Percentiles rank a stretch among this genome's conserved stretches.
phyloP scores from a whole-genome alignment of 2,888 invertebrate species.

The Drosophila engyochracea region DNA sequence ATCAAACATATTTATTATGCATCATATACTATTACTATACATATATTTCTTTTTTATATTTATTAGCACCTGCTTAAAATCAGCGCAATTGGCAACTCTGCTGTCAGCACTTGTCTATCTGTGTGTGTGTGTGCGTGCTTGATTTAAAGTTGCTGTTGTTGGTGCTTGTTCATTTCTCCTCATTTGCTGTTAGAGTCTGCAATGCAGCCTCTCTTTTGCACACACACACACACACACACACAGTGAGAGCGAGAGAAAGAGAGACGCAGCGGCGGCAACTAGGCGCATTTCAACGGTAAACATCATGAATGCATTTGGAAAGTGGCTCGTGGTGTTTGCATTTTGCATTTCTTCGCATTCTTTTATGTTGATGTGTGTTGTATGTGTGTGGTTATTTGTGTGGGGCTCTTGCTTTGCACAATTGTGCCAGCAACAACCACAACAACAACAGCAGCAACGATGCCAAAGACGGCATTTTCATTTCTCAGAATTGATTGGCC shows the following conservation, averaged over 20 bases:
- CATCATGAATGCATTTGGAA: constrained; percentile 83
- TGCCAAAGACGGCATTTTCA: constrained; percentile 77
- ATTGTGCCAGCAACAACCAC: constrained; percentile 70
- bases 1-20: neutral
- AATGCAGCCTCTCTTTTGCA: constrained; percentile 51
- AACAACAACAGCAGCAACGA: constrained; percentile 45
- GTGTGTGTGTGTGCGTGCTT: constrained; percentile 27
- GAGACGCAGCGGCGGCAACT: constrained; percentile 55
- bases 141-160: constrained; percentile 35
- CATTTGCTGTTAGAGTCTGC: constrained; percentile 55
- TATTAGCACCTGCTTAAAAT: constrained; percentile 26
- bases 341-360: constrained; percentile 81
- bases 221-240: constrained; percentile 30
- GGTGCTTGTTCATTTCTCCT: constrained; percentile 64
- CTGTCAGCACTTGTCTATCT: constrained; percentile 27
- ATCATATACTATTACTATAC: neutral
- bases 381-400: constrained; percentile 39
- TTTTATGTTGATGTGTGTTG: constrained; percentile 76
- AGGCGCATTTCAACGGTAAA: constrained; percentile 80
- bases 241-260: constrained; percentile 10
- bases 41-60: too few species aligned
- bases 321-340: constrained; percentile 82
- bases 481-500: constrained; percentile 83
- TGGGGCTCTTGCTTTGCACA: constrained; percentile 64
- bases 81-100: constrained; percentile 47